phyloP scores from a whole-genome alignment of 1,140 invertebrate species.

The Trichonephila clavipes region DNA sequence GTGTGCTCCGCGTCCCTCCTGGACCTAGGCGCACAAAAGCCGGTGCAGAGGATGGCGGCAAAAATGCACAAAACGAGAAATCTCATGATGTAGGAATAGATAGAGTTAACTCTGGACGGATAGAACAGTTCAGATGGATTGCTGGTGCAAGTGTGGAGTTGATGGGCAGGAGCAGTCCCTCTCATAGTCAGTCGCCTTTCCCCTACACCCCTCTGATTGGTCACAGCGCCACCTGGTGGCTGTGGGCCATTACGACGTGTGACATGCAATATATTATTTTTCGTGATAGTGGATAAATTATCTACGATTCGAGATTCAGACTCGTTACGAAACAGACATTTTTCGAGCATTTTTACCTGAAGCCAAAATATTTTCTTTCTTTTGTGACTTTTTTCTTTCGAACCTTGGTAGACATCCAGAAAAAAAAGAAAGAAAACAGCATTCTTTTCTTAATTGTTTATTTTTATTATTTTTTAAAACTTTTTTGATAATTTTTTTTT shows the following conservation, averaged over 20 bases:
- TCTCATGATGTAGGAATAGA: conserved; percentile 21
- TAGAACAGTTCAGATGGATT: neutral
- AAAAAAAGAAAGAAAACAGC: neutral
- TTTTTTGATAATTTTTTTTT: neutral
- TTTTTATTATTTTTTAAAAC: neutral
- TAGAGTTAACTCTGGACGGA: conserved; percentile 29
- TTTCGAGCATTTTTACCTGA: conserved; percentile 36
- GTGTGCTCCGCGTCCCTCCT: conserved; percentile 20
- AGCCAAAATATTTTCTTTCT: conserved; percentile 30
- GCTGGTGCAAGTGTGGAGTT: conserved; percentile 30
- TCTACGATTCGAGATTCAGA: conserved; percentile 18
- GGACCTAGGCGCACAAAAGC: conserved; percentile 17
- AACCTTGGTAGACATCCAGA: too few relatives aligned
- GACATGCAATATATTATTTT: conserved; percentile 36
- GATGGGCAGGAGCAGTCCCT: conserved; percentile 17
- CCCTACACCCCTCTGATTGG: neutral
- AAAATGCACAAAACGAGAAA: conserved; percentile 27
- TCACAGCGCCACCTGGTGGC: conserved; percentile 45
- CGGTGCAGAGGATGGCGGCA: neutral
- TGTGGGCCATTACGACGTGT: neutral
- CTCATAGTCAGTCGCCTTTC: conserved; percentile 55
- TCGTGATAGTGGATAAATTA: conserved; percentile 63
- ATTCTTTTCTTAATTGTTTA: neutral
- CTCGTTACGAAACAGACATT: conserved; percentile 39
- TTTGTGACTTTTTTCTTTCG: neutral